Evolutionary conservation across 2,113 vertebrate species (phyloP).

Genomic region (Barbus barbus): DNA sequence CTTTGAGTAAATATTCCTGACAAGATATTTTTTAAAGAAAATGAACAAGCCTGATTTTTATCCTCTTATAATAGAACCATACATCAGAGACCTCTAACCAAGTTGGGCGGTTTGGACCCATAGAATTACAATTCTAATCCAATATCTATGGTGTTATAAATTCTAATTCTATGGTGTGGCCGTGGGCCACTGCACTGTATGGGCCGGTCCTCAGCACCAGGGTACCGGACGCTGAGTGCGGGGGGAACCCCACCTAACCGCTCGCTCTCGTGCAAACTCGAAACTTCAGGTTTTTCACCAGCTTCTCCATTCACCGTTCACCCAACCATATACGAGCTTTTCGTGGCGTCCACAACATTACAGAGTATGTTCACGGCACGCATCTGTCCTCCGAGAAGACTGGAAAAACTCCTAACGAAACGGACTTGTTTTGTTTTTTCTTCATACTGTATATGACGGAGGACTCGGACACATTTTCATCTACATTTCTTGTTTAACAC

Average conservation of each 20-base stretch:
- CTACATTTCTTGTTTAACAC: constrained; percentile 9
- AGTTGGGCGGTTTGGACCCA: constrained; percentile 18
- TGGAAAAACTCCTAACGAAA: constrained; percentile 24
- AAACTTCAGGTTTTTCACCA: constrained; percentile 45
- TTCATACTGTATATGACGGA: constrained; percentile 11
- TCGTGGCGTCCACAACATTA: background rate
- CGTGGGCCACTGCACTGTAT: constrained; percentile 36
- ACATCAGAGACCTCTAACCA: constrained; percentile 88
- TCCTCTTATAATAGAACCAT: constrained; percentile 89
- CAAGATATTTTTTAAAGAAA: constrained; percentile 83
- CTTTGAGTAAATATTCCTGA: constrained; percentile 74
- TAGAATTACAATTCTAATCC: constrained; percentile 32
- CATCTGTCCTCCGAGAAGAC: constrained; percentile 10
- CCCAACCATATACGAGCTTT: background rate
- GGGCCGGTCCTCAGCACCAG: constrained; percentile 18
- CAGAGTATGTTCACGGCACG: constrained; percentile 2
- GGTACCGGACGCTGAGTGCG: constrained; percentile 36
- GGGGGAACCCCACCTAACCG: constrained; percentile 39
- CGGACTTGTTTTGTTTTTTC: constrained; percentile 1
- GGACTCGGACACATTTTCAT: constrained; percentile 19
- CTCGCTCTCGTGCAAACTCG: constrained; percentile 44
- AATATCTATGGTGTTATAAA: constrained; percentile 12
- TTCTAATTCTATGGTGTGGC: constrained; percentile 44
- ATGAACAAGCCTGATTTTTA: constrained; percentile 85
- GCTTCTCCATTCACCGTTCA: constrained; percentile 26